Percentiles rank a stretch among this genome's conserved stretches.
Evolutionary conservation across 2,888 invertebrate genomes (phyloP).

Genomic region (Nasonovia ribisnigri): DNA sequence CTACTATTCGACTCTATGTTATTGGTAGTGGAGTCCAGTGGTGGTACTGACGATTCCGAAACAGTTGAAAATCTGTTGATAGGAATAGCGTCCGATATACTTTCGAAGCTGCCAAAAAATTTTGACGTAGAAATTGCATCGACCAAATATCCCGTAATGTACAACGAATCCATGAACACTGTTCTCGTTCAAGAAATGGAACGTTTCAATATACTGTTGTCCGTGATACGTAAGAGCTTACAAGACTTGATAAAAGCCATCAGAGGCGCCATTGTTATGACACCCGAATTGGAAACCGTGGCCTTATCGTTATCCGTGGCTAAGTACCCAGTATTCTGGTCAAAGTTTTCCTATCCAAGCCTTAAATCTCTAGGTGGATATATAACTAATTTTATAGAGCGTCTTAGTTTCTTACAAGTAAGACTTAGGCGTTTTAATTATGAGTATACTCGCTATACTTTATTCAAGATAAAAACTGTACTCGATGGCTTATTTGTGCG

Average conservation of each 20-base stretch:
- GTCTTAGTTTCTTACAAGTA: constrained; percentile 75
- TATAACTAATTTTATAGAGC: constrained; percentile 82
- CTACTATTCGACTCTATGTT: constrained; percentile 17
- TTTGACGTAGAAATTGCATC: constrained; percentile 80
- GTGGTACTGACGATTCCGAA: constrained; percentile 77
- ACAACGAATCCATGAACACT: constrained; percentile 87
- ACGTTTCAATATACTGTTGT: constrained; percentile 77
- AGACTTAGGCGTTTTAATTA: constrained; percentile 68
- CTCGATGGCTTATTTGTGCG: neutral
- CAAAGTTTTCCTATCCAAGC: constrained; percentile 87
- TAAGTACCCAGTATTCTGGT: constrained; percentile 86
- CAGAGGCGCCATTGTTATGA: constrained; percentile 88
- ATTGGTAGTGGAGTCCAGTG: constrained; percentile 68
- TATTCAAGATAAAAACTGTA: neutral
- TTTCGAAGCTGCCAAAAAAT: constrained; percentile 72
- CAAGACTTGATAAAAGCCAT: constrained; percentile 83
- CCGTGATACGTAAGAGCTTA: constrained; percentile 79
- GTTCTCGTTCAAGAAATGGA: constrained; percentile 86
- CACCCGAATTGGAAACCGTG: constrained; percentile 83
- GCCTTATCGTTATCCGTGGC: constrained; percentile 79
- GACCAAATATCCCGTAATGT: constrained; percentile 80
- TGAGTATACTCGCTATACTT: neutral
- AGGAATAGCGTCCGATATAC: neutral
- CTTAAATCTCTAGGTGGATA: constrained; percentile 88
- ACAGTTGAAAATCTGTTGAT: constrained; percentile 69